Base-by-base conservation (phyloP, 2,888 invertebrate species). In the Drosophila hamatofila region DNA sequence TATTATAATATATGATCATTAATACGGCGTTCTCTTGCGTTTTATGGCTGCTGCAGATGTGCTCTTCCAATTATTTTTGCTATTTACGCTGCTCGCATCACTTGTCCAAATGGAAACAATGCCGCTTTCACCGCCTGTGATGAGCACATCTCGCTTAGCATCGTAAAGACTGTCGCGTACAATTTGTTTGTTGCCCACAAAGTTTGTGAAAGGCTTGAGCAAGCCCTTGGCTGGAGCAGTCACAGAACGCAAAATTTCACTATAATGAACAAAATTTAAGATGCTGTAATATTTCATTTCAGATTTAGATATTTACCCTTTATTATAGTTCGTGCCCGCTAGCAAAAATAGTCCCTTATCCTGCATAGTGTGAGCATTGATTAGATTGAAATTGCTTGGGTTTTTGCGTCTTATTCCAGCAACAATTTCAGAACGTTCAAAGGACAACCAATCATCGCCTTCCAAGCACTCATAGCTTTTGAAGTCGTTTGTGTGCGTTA, bases 111-210 rank as follows among this genome's bases (percentile, higher is more conserved):
- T 92, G 83, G 94, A 94, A 14, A 97, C 83, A 46, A 95, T 92
- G 16, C 96, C 96, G n/a, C 94, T 92, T 93, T 97, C 97, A 5
- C 97, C 97, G 23, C 95, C 95, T 12, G 96, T 96, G 71, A 96
- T 90, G 52, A 96, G 91, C 23, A 94, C 73, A 76, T 95, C 94
- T 30, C 93, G 93, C 95, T 95, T 93, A 66, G 93, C 89, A 83
- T 96, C 94, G 79, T 94, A 95, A 92, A 95, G 94, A 90, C 96
- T 96, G 67, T 95, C 94, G n/a, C 96, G 93, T 3, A 97, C 95
- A 16, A 95, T 93, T 92, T 97, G 97, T 70, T 94, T 95, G 91
- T 96, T 97, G 23, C 93, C 94, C 7, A 89, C 79, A 80, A 96
- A 95, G 88, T 94, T 93, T 1, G 94, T 94, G 72, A 92, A 86